Evolutionary conservation across 2,888 invertebrate species (phyloP), one percentile per base, ranked within the genome.

Genomic region (Agelastica alni): DNA sequence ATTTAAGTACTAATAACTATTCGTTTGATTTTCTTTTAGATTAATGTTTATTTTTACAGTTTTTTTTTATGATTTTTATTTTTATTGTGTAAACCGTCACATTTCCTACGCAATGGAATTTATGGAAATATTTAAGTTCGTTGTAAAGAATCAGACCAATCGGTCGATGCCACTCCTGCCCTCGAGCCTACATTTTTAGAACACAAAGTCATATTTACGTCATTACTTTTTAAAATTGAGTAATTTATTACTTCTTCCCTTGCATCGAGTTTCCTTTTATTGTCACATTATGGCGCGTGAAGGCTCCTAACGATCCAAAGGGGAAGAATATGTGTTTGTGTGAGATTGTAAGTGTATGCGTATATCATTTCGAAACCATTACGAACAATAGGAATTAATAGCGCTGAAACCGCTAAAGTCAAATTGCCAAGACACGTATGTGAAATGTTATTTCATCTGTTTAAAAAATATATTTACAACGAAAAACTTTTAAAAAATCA

Each of bases 171-270:
- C 37, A 31, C 31, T 30, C 9, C 44, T 18, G 17, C 36, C 20
- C 37, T 18, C 26, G 34, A 12, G 10, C 46, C 9, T 30, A 36
- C 22, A 46, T 42, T 58, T 51, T 41, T 42, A 22, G 37, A 53
- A 39, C 48, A 47, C 47, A 30, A 58, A 46, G 56, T 56, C 55
- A 56, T 58, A 58, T 56, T 56, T 58, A 54, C 58, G 52, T 60
- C 60, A 58, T 60, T 60, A 58, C 56, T 45, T 58, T 60, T 58
- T 56, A 53, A 57, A 58, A 60, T 60, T 60, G 56, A 58, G 58
- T 56, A 60, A 60, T 60, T 60, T 60, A 60, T 60, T 57, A 60
- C 42, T 20, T 48, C 32, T 34, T 45, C 53, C 54, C 56, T 48
- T 26, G 32, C 43, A 16, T 31, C 16, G 26, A 31, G 44, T 53